Evolutionary conservation across 2,888 invertebrate genomes (phyloP).

Genomic region (Agonopterix subpropinquella): DNA sequence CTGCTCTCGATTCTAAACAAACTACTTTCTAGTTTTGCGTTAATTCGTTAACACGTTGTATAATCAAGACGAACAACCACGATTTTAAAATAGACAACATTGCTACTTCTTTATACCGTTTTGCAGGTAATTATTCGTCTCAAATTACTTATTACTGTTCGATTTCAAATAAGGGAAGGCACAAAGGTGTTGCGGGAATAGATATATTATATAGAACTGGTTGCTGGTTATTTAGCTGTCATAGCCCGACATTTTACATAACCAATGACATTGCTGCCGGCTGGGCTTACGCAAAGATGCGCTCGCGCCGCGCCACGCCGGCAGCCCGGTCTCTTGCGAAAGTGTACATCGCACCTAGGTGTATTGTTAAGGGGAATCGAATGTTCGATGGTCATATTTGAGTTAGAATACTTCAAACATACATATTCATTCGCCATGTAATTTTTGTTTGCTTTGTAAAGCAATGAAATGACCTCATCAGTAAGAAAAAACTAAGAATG

Average conservation of each 20-base stretch:
- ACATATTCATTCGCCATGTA: not conserved
- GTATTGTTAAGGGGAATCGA: constrained; percentile 22
- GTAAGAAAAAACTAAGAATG: too few relatives aligned
- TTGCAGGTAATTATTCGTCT: not conserved
- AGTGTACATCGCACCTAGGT: constrained; percentile 22
- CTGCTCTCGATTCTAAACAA: too few relatives aligned
- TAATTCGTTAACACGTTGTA: too few relatives aligned
- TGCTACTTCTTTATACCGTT: too few relatives aligned
- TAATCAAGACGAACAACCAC: too few relatives aligned
- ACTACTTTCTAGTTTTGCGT: too few relatives aligned
- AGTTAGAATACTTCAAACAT: too few relatives aligned
- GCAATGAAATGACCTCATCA: too few relatives aligned
- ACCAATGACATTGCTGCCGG: constrained; percentile 45
- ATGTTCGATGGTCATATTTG: too few relatives aligned
- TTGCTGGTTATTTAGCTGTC: constrained; percentile 23
- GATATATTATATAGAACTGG: too few relatives aligned
- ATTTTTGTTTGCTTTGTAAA: not conserved
- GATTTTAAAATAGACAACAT: too few relatives aligned
- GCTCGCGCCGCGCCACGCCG: constrained; percentile 9
- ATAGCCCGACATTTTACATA: constrained; percentile 40
- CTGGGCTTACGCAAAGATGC: constrained; percentile 55
- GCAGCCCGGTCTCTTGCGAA: constrained; percentile 35
- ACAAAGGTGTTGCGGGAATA: constrained; percentile 16
- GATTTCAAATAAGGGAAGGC: constrained; percentile 10
- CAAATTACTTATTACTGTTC: not conserved